Base-by-base conservation (phyloP, 2,113 vertebrate species). In the Prunella himalayana region DNA sequence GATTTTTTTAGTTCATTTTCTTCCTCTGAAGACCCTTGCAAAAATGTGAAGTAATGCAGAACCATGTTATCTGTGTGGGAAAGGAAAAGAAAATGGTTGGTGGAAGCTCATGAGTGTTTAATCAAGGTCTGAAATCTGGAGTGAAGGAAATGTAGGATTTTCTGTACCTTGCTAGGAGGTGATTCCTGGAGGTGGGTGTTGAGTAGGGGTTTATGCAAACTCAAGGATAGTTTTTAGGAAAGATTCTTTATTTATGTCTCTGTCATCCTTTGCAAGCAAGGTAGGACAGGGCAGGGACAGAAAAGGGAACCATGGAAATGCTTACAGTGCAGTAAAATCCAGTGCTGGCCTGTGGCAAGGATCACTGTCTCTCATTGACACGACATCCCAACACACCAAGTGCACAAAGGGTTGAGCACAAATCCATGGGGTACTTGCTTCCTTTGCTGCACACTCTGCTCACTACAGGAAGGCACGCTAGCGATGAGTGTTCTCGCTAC, bases 381-480 rank as follows among this genome's bases (percentile, higher is more conserved):
- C 4, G 21, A 33, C 30, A 23, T 81, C 23, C 50, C 51, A 66
- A 8, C 18, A 45, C 35, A 37, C 13, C 23, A 49, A 57, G 20
- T 21, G 15, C 25, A 59, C 33, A 30, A 22, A 59, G 23, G 11
- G 17, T 7, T 47, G 49, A 41, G 30, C 60, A 50, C 69, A 54
- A 28, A 45, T 51, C 56, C 1, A 0, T 47, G 19, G 30, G 21
- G 23, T 47, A 45, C 15, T 56, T 45, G 20, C 39, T 66, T 82
- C 51, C 47, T 44, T 59, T 33, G 19, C n/a, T 25, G 31, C 33
- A 15, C 3, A 0, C 18, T 0, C 1, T 44, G 53, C 37, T 81
- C 31, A 16, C 45, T 53, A 2, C 44, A 28, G 31, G 54, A 83
- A 60, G n/a, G 18, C 47, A 15, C 2, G 4, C 42, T 60, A 33